Percentiles rank a stretch among this genome's conserved stretches.
These are phyloP conservation scores for Pilophorus perplexus DNA, from an alignment of 2,888 invertebrate species.

Conservation along the genomic window DNA sequence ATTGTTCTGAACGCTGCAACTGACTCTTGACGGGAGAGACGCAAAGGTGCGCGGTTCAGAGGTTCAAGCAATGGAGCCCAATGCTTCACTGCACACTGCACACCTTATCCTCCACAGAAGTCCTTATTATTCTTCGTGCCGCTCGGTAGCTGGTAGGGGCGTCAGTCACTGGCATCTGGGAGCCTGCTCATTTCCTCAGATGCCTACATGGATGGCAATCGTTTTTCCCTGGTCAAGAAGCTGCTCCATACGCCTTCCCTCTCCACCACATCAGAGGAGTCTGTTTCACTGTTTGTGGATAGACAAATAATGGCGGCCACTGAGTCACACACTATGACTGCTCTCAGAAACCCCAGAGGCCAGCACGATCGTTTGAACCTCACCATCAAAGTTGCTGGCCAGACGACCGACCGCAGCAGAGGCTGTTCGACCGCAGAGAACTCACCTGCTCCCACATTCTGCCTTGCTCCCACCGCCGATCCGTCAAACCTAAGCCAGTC, in stretches of 20 bases:
- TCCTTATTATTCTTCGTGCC: neutral
- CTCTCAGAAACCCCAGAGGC: neutral
- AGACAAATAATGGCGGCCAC: neutral
- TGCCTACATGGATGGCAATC: neutral
- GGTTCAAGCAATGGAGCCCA: no score
- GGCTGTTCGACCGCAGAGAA: no score
- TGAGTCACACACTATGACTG: no score
- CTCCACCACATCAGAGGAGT: neutral
- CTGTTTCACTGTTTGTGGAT: neutral
- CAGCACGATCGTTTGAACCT: neutral
- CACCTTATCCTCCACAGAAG: neutral
- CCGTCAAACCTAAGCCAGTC: constrained; percentile 7
- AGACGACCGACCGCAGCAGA: constrained; percentile 1
- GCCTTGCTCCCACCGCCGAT: neutral
- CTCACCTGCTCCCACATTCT: constrained; percentile 18
- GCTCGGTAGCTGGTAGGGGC: neutral
- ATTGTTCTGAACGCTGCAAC: no score
- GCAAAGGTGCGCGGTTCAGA: no score
- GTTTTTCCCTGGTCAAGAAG: neutral
- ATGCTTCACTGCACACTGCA: no score
- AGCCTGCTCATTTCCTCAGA: neutral
- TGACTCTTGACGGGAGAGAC: no score
- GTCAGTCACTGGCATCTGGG: neutral
- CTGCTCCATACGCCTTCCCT: neutral
- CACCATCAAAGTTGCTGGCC: constrained; percentile 16